Evolutionary conservation across 2,113 vertebrate species (phyloP), one percentile per base, ranked within the genome.

Genomic region (Okapia johnstoni): DNA sequence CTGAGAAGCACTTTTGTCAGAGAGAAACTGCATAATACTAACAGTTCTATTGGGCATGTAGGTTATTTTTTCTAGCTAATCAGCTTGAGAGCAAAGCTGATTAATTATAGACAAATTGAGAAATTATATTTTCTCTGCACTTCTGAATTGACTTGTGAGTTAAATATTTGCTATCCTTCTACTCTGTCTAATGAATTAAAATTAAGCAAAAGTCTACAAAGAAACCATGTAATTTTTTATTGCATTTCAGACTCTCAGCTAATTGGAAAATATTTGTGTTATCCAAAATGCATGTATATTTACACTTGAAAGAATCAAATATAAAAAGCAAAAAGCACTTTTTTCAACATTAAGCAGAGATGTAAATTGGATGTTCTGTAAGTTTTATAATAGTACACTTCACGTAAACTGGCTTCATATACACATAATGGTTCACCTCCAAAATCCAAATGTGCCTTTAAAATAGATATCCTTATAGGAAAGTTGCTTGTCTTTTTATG

Each of bases 401-500:
- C 33, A 61, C 33, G 52, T 30, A 85, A 43, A 21, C 89, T 87
- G 80, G 91, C 30, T 66, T 55, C 63, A 70, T 79, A 26, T n/a
- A 94, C 2, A 70, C 11, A 33, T 9, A 80, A 73, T 70, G 77
- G 61, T 91, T 96, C 57, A 77, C 61, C 46, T 94, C 4, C 80
- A 88, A 97, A 88, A 83, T 48, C 12, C 40, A 94, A 85, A 26
- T 50, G 23, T 61, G n/a, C 33, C 87, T 92, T 55, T 77, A 93
- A 96, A 88, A n/a, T 54, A 55, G n/a, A 25, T 28, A 14, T 79
- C 96, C 80, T 85, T 55, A 80, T 40, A 83, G 90, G 93, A 96
- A 98, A 97, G 94, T 97, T 90, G 96, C 97, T 98, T 96, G 96
- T 83, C 33, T 84, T 97, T 97, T 98, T 92, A 96, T 91, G 94